Percentiles rank a stretch among this genome's conserved stretches.
These are phyloP conservation scores for Mormoops blainvillei DNA, from an alignment of 2,113 vertebrate species.

Conservation along the genomic window DNA sequence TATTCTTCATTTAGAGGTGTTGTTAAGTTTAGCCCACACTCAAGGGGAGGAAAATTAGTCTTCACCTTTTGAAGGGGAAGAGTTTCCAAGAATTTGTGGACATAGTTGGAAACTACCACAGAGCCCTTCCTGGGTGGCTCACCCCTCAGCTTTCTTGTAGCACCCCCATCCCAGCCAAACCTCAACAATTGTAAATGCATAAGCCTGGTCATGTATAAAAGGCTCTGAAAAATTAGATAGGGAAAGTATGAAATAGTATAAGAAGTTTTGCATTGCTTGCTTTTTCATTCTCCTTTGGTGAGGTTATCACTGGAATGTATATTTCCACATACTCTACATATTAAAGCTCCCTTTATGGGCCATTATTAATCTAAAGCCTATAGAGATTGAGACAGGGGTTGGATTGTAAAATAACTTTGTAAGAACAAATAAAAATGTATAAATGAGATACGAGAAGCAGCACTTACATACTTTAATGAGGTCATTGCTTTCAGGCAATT, in stretches of 20 bases:
- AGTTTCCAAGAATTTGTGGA: neutral
- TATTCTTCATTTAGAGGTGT: conserved; percentile 13
- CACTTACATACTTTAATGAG: neutral
- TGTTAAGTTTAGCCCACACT: neutral
- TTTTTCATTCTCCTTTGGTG: neutral
- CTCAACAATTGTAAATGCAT: neutral
- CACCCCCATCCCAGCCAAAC: neutral
- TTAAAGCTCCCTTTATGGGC: conserved; percentile 2
- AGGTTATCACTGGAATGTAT: neutral
- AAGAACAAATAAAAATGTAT: neutral
- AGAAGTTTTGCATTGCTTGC: neutral
- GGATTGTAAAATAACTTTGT: conserved; percentile 12
- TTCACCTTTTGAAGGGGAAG: neutral
- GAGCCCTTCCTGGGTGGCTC: neutral
- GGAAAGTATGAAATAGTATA: neutral
- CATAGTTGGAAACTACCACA: neutral
- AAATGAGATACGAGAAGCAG: conserved; percentile 3
- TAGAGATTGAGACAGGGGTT: neutral
- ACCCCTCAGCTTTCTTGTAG: neutral
- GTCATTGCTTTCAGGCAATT: conserved; percentile 18
- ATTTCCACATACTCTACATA: neutral
- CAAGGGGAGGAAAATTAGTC: neutral
- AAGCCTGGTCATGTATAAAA: neutral
- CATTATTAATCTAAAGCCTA: conserved; percentile 2
- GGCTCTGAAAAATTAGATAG: neutral